Evolutionary conservation across 2,888 invertebrate species (phyloP).

Genomic region (Netelia melanura): DNA sequence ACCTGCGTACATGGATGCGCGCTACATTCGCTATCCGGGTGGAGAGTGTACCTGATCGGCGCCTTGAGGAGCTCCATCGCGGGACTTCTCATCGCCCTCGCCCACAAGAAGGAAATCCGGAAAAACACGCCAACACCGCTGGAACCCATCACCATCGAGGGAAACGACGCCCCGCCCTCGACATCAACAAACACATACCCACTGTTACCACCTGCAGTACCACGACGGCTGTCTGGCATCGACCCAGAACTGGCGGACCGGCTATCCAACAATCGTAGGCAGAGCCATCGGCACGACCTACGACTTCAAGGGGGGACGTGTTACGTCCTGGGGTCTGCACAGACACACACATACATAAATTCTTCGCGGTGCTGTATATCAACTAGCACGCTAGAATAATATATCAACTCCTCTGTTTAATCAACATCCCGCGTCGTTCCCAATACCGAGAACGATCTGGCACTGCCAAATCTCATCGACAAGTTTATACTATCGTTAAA

Average conservation of each 20-base stretch:
- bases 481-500: no score
- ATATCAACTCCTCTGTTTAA: no score
- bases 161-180: no score
- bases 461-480: no score
- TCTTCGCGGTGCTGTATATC: no score
- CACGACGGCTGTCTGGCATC: neutral
- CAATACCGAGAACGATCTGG: no score
- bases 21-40: neutral
- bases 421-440: no score
- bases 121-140: neutral
- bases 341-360: no score
- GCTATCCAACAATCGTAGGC: neutral
- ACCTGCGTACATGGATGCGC: neutral
- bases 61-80: neutral
- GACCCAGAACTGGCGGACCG: neutral
- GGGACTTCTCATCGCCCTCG: neutral
- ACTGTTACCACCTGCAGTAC: neutral
- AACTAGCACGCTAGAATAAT: no score
- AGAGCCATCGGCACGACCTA: neutral
- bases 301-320: neutral
- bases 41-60: neutral
- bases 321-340: neutral
- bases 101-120: neutral
- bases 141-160: neutral
- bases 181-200: neutral